Percentiles rank a stretch among this genome's conserved stretches.
These are phyloP conservation scores for Caenorhabditis parvicauda DNA, from an alignment of 2,888 invertebrate genomes.

Conservation along the genomic window DNA sequence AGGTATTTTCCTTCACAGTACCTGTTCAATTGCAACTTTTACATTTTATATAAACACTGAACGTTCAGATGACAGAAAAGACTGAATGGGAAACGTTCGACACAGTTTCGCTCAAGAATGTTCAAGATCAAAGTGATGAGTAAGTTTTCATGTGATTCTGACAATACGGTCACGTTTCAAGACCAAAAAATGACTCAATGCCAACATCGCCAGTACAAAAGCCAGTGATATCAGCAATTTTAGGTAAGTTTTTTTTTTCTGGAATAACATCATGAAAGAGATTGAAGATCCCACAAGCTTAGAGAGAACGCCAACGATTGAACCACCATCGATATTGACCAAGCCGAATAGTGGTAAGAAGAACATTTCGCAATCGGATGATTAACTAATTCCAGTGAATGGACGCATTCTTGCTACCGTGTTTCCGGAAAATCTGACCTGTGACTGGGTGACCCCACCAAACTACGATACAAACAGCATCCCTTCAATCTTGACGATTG, in stretches of 20 bases:
- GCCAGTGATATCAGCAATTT: too few species aligned
- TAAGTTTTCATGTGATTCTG: too few species aligned
- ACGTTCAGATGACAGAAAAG: too few species aligned
- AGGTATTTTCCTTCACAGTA: neutral
- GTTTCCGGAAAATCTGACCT: conserved; percentile 52
- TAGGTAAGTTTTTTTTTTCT: conserved; percentile 4
- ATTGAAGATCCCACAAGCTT: too few species aligned
- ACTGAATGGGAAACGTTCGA: conserved; percentile 27
- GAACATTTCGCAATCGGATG: neutral
- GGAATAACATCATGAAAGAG: too few species aligned
- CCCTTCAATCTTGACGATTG: conserved; percentile 51
- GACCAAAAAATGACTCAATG: too few species aligned
- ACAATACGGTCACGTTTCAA: too few species aligned
- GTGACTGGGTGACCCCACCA: conserved; percentile 60
- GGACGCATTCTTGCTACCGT: conserved; percentile 55
- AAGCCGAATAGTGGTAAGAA: too few species aligned
- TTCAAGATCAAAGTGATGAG: too few species aligned
- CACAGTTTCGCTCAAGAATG: conserved; percentile 17
- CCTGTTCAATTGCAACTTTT: conserved; percentile 1
- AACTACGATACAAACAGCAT: conserved; percentile 55
- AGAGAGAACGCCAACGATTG: too few species aligned
- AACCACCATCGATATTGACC: too few species aligned
- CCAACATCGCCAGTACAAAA: too few species aligned
- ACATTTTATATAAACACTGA: neutral
- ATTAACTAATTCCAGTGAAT: conserved; percentile 45